Evolutionary conservation across 2,113 vertebrate genomes (phyloP).

Genomic region (Passer domesticus): DNA sequence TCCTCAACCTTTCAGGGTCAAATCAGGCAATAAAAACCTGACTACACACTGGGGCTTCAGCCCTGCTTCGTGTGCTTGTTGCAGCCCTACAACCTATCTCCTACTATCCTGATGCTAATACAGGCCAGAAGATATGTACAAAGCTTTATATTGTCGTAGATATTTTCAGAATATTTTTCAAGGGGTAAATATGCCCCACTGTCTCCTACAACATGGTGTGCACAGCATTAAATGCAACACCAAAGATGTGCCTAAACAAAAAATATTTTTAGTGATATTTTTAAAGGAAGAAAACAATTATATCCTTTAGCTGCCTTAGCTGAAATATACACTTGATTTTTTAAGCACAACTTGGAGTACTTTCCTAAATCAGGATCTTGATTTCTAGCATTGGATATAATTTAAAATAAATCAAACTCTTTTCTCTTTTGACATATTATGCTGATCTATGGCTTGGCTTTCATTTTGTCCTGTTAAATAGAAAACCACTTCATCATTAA

Average conservation of each 20-base stretch:
- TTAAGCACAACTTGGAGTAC: background rate
- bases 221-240: background rate
- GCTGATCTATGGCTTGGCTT: slow-evolving; percentile 77
- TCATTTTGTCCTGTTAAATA: slow-evolving; percentile 78
- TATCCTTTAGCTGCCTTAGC: background rate
- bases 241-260: slow-evolving; percentile 16
- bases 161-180: background rate
- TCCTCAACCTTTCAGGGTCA: slow-evolving; percentile 44
- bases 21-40: background rate
- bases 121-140: background rate
- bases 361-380: slow-evolving; percentile 31
- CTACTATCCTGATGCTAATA: background rate
- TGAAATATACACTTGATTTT: background rate
- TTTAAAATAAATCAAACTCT: slow-evolving; percentile 71
- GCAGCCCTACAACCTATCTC: background rate
- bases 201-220: background rate
- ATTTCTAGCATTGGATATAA: slow-evolving; percentile 45
- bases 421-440: slow-evolving; percentile 66
- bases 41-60: background rate
- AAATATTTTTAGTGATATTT: slow-evolving; percentile 21
- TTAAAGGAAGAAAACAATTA: background rate
- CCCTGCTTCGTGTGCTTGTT: background rate
- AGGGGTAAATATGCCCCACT: background rate
- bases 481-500: slow-evolving; percentile 77
- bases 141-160: background rate